A percentile compares a stretch with the other conserved stretches of the same genome.
phyloP scores from a whole-genome alignment of 2,888 invertebrate genomes.

The Gordius sp. region DNA sequence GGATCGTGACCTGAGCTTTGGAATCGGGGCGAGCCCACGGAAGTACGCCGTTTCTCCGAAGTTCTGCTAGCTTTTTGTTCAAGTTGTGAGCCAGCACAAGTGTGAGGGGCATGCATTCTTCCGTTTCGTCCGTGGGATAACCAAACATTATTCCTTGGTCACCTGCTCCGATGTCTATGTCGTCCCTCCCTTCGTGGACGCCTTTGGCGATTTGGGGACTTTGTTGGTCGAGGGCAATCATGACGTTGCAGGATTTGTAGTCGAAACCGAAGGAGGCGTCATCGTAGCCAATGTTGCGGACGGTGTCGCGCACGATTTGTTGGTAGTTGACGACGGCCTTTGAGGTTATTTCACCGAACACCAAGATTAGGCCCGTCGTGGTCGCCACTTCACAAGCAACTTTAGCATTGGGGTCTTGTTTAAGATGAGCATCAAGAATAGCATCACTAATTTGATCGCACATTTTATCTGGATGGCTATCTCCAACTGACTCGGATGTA shows the following conservation, averaged over 20 bases:
- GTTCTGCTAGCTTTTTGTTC: conserved; percentile 62
- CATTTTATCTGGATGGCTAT: conserved; percentile 96
- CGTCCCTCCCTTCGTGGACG: conserved; percentile 48
- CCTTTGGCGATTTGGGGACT: conserved; percentile 85
- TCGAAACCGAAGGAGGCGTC: conserved; percentile 93
- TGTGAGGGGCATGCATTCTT: conserved; percentile 83
- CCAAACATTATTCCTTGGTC: conserved; percentile 98
- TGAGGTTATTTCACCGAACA: conserved; percentile 94
- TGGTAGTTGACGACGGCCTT: conserved; percentile 92
- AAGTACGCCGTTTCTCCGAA: conserved; percentile 57
- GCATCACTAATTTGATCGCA: conserved; percentile 70
- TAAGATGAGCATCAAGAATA: conserved; percentile 49
- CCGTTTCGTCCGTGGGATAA: conserved; percentile 89
- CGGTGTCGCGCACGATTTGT: conserved; percentile 73
- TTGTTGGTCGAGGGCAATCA: conserved; percentile 86
- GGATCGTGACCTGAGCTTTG: conserved; percentile 85
- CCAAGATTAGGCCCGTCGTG: conserved; percentile 91
- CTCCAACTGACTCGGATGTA: conserved; percentile 87
- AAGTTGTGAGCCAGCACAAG: conserved; percentile 67
- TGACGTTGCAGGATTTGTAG: conserved; percentile 94
- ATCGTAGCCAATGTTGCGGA: conserved; percentile 93
- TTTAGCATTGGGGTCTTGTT: conserved; percentile 28
- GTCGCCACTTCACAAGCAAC: conserved; percentile 32
- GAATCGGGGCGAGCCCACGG: conserved; percentile 88
- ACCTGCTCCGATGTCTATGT: conserved; percentile 80